These are phyloP conservation scores for Hartigia nigra DNA, from an alignment of 2,888 invertebrate genomes.

Conservation along the genomic window DNA sequence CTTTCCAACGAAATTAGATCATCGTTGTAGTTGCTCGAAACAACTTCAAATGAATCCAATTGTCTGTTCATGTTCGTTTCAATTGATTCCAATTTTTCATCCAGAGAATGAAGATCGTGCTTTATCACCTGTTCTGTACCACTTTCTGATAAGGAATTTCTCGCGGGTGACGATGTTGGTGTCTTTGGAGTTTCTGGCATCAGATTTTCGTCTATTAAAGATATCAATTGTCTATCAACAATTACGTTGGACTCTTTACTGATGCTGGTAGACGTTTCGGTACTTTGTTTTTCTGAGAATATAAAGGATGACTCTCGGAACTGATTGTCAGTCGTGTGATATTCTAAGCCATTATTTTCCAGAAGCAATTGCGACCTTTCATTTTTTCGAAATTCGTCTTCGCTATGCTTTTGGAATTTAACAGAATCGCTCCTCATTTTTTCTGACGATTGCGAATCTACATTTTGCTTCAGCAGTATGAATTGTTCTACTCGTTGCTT, in stretches of 20 bases:
- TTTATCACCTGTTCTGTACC: neutral
- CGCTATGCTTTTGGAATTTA: too few species aligned
- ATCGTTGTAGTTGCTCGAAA: neutral
- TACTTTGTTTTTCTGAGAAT: neutral
- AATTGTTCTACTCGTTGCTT: too few species aligned
- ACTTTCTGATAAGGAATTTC: conserved; percentile 26
- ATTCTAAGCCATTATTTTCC: too few species aligned
- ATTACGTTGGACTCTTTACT: too few species aligned
- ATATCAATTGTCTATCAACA: too few species aligned
- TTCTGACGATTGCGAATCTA: too few species aligned
- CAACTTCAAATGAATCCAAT: conserved; percentile 4
- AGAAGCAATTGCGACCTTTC: too few species aligned
- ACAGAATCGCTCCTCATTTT: too few species aligned
- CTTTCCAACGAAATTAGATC: conserved; percentile 5
- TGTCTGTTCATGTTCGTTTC: conserved; percentile 15
- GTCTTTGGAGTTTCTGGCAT: conserved; percentile 34
- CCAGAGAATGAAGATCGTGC: conserved; percentile 18
- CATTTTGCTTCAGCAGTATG: too few species aligned
- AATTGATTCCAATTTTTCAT: conserved; percentile 29
- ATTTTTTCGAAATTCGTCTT: too few species aligned
- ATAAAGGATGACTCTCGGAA: too few species aligned
- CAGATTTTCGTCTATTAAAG: neutral
- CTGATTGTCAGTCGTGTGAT: too few species aligned
- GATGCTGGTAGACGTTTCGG: neutral
- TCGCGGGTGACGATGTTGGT: conserved; percentile 34